These are phyloP conservation scores for Zootermopsis nevadensis DNA, from an alignment of 2,888 invertebrate species.

Conservation along the genomic window DNA sequence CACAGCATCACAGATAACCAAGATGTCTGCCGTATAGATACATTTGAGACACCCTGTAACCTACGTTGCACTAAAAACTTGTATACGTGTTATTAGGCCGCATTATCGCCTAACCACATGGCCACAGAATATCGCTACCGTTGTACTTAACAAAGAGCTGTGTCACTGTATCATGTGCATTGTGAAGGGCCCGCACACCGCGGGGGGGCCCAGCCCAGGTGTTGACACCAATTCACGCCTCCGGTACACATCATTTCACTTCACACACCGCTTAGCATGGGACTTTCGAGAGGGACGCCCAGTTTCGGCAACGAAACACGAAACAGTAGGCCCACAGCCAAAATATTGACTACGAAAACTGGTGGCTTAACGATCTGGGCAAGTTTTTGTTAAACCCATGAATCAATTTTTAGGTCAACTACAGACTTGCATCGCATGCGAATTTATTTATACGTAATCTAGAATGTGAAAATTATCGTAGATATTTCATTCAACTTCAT, in stretches of 20 bases:
- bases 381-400: too few relatives aligned
- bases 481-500: too few relatives aligned
- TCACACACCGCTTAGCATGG: conserved; percentile 19
- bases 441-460: too few relatives aligned
- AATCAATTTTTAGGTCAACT: too few relatives aligned
- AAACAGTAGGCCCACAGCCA: not conserved
- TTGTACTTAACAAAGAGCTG: conserved; percentile 27
- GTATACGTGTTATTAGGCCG: conserved; percentile 25
- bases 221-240: conserved; percentile 30
- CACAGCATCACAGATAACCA: too few relatives aligned
- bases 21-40: too few relatives aligned
- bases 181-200: conserved; percentile 34
- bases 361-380: too few relatives aligned
- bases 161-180: conserved; percentile 47
- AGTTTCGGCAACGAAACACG: too few relatives aligned
- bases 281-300: not conserved
- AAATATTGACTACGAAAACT: conserved; percentile 5
- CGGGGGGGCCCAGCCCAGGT: conserved; percentile 28
- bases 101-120: conserved; percentile 24
- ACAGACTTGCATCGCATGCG: too few relatives aligned
- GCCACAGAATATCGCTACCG: conserved; percentile 6
- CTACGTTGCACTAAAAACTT: not conserved
- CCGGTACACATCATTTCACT: conserved; percentile 21
- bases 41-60: not conserved
- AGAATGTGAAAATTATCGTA: too few relatives aligned